Conservation (phyloP, 2,797 vertebrate genomes). For the Phylloscopus collybita region DNA sequence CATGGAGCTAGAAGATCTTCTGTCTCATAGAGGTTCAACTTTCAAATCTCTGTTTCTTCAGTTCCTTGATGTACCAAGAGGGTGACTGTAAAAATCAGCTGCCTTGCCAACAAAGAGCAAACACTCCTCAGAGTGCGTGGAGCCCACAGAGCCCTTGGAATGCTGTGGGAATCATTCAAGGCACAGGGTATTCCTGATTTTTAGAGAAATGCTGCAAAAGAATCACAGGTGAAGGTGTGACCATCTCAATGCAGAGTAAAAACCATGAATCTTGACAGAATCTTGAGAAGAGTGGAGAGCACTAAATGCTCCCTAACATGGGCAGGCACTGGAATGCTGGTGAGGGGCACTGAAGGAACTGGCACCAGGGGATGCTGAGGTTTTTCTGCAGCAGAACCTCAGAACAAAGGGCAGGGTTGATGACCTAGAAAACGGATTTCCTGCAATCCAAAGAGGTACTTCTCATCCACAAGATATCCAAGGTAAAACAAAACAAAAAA, state of each 20-base stretch:
- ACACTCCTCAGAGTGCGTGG: not conserved
- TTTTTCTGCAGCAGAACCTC: not conserved
- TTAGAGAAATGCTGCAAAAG: not conserved
- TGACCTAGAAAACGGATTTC: not conserved
- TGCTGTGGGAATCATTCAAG: fast-evolving
- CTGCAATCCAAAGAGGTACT: not conserved
- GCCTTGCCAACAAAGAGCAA: not conserved
- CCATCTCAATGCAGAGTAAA: not conserved
- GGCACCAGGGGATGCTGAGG: not conserved
- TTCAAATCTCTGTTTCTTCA: not conserved
- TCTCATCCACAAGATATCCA: not conserved
- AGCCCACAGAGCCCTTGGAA: not conserved
- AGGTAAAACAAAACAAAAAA: not conserved
- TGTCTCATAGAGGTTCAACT: not conserved
- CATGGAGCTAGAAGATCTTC: not conserved
- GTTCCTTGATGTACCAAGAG: not conserved
- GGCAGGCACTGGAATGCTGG: not conserved
- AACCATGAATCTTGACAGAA: not conserved
- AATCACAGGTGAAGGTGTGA: not conserved
- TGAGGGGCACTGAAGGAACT: not conserved
- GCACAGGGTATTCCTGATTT: not conserved
- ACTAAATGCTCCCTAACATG: not conserved
- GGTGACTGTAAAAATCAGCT: not conserved
- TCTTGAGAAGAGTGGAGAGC: not conserved
- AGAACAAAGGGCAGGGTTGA: not conserved